Evolutionary conservation across 2,888 invertebrate species (phyloP).

Genomic region (Limnephilus lunatus): DNA sequence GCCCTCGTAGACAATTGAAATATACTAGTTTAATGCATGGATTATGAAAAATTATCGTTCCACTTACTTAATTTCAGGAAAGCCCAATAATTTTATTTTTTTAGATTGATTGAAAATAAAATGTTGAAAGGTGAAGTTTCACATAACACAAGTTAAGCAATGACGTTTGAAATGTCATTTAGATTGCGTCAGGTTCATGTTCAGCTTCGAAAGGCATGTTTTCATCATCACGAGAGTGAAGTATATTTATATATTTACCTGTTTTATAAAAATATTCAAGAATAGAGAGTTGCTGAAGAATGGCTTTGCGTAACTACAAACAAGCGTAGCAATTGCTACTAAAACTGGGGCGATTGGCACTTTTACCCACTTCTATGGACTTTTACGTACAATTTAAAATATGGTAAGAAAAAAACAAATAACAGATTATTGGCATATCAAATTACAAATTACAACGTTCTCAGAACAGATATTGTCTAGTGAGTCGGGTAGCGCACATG

Average conservation of each 20-base stretch:
- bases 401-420: background rate
- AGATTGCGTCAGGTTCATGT: background rate
- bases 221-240: conserved; percentile 2
- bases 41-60: background rate
- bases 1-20: background rate
- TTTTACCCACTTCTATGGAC: background rate
- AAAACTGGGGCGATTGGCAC: background rate
- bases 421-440: background rate
- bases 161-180: background rate
- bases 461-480: no score
- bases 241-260: background rate
- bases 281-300: background rate
- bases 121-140: background rate
- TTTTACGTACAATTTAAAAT: background rate
- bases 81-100: background rate
- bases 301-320: background rate
- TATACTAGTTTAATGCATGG: background rate
- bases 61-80: background rate
- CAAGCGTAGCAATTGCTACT: background rate
- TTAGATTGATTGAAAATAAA: background rate
- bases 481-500: no score
- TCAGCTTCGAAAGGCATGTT: background rate
- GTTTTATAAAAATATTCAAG: background rate
- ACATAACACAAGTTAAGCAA: background rate
- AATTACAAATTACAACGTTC: no score